These are phyloP conservation scores for Chrysopilus asiliformis DNA, from an alignment of 2,888 invertebrate species.

Conservation along the genomic window DNA sequence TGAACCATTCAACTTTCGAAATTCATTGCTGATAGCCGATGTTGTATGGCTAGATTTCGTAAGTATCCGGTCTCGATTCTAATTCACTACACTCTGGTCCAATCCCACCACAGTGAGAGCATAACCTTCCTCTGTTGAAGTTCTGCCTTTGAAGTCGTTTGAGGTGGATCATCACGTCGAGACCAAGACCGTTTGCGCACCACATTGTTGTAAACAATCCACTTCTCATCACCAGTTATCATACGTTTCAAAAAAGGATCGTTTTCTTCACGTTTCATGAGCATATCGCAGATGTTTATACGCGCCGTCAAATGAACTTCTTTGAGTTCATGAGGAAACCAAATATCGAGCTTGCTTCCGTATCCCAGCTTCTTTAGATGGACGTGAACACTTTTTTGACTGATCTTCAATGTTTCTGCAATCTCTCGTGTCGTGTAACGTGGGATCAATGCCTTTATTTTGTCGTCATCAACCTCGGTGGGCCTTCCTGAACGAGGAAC, in stretches of 20 bases:
- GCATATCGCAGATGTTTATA: conserved; percentile 6
- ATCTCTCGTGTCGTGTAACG: no score
- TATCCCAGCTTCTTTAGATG: conserved; percentile 4
- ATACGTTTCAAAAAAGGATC: no score
- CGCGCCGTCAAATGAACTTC: conserved; percentile 6
- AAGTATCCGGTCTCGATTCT: no score
- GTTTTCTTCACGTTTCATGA: conserved; percentile 3
- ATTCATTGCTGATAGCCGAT: no score
- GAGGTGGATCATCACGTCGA: not conserved
- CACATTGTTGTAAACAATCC: conserved; percentile 8
- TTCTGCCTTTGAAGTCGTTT: conserved; percentile 2
- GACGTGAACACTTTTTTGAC: no score
- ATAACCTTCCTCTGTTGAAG: conserved; percentile 4
- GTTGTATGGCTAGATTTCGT: no score
- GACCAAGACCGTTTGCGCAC: conserved; percentile 6
- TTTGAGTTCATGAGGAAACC: conserved; percentile 6
- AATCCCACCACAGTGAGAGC: conserved; percentile 4
- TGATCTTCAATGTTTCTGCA: no score
- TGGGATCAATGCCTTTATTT: no score
- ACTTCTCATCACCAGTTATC: conserved; percentile 7
- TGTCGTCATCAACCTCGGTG: no score
- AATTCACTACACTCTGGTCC: no score
- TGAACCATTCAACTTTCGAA: no score
- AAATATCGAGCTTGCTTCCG: conserved; percentile 7
- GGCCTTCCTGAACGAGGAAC: no score